Conservation (phyloP, 2,113 vertebrate genomes). For the Corydoras sp. region DNA sequence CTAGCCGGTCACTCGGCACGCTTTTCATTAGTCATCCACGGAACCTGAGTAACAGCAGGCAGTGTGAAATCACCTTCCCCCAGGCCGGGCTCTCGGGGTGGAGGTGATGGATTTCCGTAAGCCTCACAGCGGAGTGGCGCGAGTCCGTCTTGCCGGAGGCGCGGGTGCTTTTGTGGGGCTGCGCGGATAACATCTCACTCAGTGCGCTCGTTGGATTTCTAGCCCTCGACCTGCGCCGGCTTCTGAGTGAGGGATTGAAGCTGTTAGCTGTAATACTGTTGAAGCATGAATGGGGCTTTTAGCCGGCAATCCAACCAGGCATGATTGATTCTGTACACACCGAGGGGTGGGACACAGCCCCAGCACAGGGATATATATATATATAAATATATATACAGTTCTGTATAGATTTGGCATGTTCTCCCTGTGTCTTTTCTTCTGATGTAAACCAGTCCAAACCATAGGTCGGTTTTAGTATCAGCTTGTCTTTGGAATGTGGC, state of each 20-base stretch:
- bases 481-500: too few species aligned
- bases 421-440: too few species aligned
- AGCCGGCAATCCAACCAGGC: slow-evolving; percentile 17
- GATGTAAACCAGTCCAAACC: too few species aligned
- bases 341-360: neutral
- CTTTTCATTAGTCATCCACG: slow-evolving; percentile 6
- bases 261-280: slow-evolving; percentile 29
- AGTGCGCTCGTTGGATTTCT: slow-evolving; percentile 7
- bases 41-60: slow-evolving; percentile 3
- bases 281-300: slow-evolving; percentile 41
- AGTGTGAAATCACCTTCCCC: slow-evolving; percentile 39
- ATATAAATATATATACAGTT: too few species aligned
- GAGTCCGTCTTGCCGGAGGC: slow-evolving; percentile 56
- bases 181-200: slow-evolving; percentile 37
- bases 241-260: slow-evolving; percentile 34
- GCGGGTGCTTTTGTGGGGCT: slow-evolving; percentile 32
- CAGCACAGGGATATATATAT: too few species aligned
- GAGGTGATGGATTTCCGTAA: slow-evolving; percentile 42
- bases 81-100: slow-evolving; percentile 24
- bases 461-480: too few species aligned
- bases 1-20: neutral
- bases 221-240: slow-evolving; percentile 10
- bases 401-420: too few species aligned
- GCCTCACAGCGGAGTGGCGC: slow-evolving; percentile 52
- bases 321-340: slow-evolving; percentile 28